These are phyloP conservation scores for Rhagonycha lutea DNA, from an alignment of 2,888 invertebrate genomes.

Conservation along the genomic window DNA sequence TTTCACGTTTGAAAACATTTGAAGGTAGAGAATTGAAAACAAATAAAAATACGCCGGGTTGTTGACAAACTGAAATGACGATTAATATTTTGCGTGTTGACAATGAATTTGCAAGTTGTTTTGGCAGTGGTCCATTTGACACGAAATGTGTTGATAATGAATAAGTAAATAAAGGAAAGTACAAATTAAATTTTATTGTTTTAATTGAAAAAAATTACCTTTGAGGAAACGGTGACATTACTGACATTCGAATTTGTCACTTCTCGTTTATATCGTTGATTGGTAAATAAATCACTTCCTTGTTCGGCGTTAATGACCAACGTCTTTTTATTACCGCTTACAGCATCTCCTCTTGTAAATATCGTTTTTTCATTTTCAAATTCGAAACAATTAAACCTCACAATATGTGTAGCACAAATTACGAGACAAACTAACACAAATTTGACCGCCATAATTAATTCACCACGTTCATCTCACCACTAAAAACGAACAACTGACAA, in stretches of 20 bases:
- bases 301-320: slow-evolving; percentile 5
- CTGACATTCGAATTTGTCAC: slow-evolving; percentile 11
- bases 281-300: slow-evolving; percentile 10
- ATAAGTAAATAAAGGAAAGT: neutral
- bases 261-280: slow-evolving; percentile 13
- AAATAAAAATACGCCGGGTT: neutral
- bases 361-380: slow-evolving; percentile 36
- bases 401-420: slow-evolving; percentile 34
- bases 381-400: slow-evolving; percentile 33
- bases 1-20: neutral
- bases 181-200: slow-evolving; percentile 4
- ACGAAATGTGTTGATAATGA: neutral
- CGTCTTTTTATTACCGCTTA: neutral
- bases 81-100: neutral
- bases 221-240: slow-evolving; percentile 13
- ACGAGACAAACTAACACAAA: slow-evolving; percentile 27
- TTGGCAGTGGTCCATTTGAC: slow-evolving; percentile 8
- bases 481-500: slow-evolving; percentile 3
- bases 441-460: slow-evolving; percentile 29
- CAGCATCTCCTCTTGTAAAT: slow-evolving; percentile 25
- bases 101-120: neutral
- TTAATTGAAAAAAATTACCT: slow-evolving; percentile 9
- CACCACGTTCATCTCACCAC: slow-evolving; percentile 34
- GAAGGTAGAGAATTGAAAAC: neutral
- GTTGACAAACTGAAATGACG: neutral